phyloP scores from a whole-genome alignment of 2,888 invertebrate genomes.

The Pseudanteris insignis region DNA sequence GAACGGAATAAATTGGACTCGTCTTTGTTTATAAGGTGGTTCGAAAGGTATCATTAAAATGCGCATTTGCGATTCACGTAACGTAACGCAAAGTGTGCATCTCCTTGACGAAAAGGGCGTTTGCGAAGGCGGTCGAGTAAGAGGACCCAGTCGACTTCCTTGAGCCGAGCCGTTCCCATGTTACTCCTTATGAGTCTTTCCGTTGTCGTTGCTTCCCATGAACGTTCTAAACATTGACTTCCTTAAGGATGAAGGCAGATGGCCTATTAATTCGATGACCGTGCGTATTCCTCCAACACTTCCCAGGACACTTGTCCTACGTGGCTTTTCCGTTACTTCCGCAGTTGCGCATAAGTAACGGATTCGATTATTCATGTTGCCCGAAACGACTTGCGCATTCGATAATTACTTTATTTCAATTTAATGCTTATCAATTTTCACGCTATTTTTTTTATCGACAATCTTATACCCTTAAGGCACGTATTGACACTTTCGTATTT shows the following conservation, averaged over 20 bases:
- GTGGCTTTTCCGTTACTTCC: slow-evolving; percentile 50
- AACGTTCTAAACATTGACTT: slow-evolving; percentile 66
- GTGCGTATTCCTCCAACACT: slow-evolving; percentile 36
- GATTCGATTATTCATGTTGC: no score
- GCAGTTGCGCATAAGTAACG: slow-evolving; percentile 14
- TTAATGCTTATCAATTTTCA: no score
- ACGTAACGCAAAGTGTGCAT: slow-evolving; percentile 37
- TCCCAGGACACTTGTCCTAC: slow-evolving; percentile 51
- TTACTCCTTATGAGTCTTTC: slow-evolving; percentile 62
- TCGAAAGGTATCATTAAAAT: slow-evolving; percentile 38
- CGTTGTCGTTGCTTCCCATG: slow-evolving; percentile 66
- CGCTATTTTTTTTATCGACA: no score
- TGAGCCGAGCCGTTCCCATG: slow-evolving; percentile 61
- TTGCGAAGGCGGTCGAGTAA: slow-evolving; percentile 47
- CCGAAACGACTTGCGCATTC: not conserved
- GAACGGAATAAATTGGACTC: slow-evolving; percentile 34
- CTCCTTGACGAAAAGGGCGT: slow-evolving; percentile 45
- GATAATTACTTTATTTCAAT: no score
- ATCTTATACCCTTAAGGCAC: no score
- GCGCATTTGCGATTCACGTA: slow-evolving; percentile 39
- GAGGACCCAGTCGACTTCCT: slow-evolving; percentile 44
- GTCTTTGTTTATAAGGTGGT: slow-evolving; percentile 37
- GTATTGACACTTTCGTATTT: no score
- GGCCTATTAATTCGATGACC: slow-evolving; percentile 63
- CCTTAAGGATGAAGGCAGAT: slow-evolving; percentile 62